These are phyloP conservation scores for Syrphus vitripennis DNA, from an alignment of 2,888 invertebrate species.

Conservation along the genomic window DNA sequence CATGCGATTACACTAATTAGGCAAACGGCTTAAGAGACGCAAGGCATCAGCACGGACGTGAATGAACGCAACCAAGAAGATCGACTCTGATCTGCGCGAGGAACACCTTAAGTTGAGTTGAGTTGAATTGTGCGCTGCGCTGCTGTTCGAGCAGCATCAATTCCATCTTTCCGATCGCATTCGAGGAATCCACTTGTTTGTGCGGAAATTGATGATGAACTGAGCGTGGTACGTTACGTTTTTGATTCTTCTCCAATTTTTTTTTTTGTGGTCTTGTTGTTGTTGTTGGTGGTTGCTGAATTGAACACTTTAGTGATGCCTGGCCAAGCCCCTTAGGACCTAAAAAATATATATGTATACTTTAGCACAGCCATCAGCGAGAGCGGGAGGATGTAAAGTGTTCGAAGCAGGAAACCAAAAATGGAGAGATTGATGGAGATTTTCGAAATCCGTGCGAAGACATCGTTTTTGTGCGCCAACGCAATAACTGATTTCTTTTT, in stretches of 20 bases:
- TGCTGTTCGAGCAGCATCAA: constrained; percentile 34
- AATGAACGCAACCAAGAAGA: constrained; percentile 12
- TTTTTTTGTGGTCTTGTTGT: not conserved
- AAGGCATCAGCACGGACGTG: constrained; percentile 1
- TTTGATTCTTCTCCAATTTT: not conserved
- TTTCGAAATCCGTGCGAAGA: constrained; percentile 65
- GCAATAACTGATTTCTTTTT: constrained; percentile 67
- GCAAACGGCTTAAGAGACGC: constrained; percentile 16
- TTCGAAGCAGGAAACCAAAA: constrained; percentile 10
- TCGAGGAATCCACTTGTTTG: constrained; percentile 71
- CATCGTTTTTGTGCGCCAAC: constrained; percentile 69
- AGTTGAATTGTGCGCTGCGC: not conserved
- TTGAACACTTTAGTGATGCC: constrained; percentile 62
- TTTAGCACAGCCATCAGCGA: not conserved
- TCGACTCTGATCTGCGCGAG: constrained; percentile 37
- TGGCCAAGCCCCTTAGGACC: constrained; percentile 66
- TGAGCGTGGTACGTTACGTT: constrained; percentile 47
- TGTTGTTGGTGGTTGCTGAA: constrained; percentile 4
- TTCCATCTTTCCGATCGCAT: constrained; percentile 26
- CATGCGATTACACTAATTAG: constrained; percentile 73
- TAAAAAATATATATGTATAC: not conserved
- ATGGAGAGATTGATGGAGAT: constrained; percentile 68
- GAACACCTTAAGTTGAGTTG: constrained; percentile 65
- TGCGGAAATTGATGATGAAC: constrained; percentile 72
- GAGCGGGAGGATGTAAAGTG: constrained; percentile 11